These are phyloP conservation scores for Apodemia zela DNA, from an alignment of 2,888 invertebrate species.

Conservation along the genomic window DNA sequence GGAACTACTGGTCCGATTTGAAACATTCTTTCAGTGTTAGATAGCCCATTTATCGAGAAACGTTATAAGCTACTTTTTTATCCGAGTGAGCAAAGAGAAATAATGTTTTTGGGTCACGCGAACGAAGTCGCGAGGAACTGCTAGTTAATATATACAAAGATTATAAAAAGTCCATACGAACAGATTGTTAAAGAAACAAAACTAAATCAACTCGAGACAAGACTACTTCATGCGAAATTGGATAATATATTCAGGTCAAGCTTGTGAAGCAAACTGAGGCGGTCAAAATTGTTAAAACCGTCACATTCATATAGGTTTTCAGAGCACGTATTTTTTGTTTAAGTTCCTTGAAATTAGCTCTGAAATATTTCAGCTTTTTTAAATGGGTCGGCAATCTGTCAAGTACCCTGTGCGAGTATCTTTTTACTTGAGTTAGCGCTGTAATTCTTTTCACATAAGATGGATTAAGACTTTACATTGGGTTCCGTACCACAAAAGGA, in stretches of 20 bases:
- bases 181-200: neutral
- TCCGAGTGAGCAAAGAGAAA: too few species aligned
- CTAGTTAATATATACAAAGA: too few species aligned
- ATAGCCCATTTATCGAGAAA: too few species aligned
- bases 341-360: slow-evolving; percentile 5
- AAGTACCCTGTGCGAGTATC: neutral
- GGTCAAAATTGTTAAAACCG: slow-evolving; percentile 22
- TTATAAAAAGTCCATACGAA: too few species aligned
- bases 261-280: slow-evolving; percentile 29
- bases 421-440: neutral
- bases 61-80: too few species aligned
- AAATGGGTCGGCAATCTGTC: neutral
- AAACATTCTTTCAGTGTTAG: too few species aligned
- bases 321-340: slow-evolving; percentile 10
- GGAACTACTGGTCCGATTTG: too few species aligned
- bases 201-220: neutral
- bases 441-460: neutral
- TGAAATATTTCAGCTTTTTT: slow-evolving; percentile 7
- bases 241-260: slow-evolving; percentile 31
- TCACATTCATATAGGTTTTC: slow-evolving; percentile 8
- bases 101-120: too few species aligned
- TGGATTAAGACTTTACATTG: neutral
- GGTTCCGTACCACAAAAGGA: too few species aligned
- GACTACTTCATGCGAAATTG: slow-evolving; percentile 11
- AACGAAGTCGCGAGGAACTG: too few species aligned